A percentile compares a stretch with the other conserved stretches of the same genome.
Evolutionary conservation across 1,140 invertebrate genomes (phyloP).

Genomic region (Mamestra configurata): DNA sequence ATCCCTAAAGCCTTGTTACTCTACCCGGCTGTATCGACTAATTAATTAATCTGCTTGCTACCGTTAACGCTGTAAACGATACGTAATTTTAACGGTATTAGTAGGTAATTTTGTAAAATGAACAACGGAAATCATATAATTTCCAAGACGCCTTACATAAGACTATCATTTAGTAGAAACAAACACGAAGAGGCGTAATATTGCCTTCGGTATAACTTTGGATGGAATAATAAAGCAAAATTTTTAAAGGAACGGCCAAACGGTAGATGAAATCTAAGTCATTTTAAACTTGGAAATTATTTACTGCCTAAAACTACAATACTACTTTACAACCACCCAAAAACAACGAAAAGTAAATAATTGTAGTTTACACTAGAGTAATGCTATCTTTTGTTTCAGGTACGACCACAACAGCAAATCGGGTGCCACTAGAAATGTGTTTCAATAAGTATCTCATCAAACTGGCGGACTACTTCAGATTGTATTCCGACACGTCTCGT

Average conservation of each 20-base stretch:
- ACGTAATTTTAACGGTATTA: slow-evolving; percentile 30
- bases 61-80: slow-evolving; percentile 32
- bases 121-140: slow-evolving; percentile 13
- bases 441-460: slow-evolving; percentile 81
- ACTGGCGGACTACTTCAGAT: slow-evolving; percentile 80
- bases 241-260: too few species aligned
- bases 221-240: too few species aligned
- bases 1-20: slow-evolving; percentile 35
- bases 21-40: slow-evolving; percentile 23
- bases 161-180: not conserved
- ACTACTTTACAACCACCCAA: too few species aligned
- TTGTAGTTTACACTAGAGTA: not conserved
- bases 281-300: too few species aligned
- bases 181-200: not conserved
- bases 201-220: too few species aligned
- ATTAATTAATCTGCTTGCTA: slow-evolving; percentile 39
- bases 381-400: slow-evolving; percentile 72
- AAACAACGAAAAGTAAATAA: too few species aligned
- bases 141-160: not conserved
- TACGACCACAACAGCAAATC: slow-evolving; percentile 58
- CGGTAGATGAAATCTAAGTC: too few species aligned
- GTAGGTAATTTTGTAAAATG: slow-evolving; percentile 10
- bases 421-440: slow-evolving; percentile 77
- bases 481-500: slow-evolving; percentile 69
- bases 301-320: too few species aligned